Evolutionary conservation across 2,113 vertebrate species (phyloP), one percentile per base, ranked within the genome.

Genomic region (Neolamprologus brichardi): DNA sequence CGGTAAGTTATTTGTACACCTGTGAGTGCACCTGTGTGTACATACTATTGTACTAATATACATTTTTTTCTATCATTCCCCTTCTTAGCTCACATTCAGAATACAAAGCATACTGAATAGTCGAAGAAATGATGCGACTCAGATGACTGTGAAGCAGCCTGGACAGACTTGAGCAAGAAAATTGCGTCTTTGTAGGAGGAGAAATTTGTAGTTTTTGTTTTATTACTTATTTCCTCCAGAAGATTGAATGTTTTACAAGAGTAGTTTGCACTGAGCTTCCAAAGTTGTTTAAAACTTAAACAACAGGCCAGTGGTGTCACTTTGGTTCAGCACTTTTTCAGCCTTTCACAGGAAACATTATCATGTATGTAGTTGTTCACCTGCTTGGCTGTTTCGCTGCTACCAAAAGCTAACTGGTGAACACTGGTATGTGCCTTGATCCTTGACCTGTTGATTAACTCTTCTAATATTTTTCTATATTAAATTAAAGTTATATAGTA

Each of bases 71-170:
- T 3, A 8, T 84, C 15, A 14, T 51, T 2, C 85, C 14, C n/a
- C 52, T 85, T 44, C 14, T 6, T 12, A 96, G 95, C 92, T 95
- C 28, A 93, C 91, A 1, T 25, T 86, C 67, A 41, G 44, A 32
- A 93, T 95, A 37, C 88, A 90, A 83, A 34, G 52, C 44, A 85
- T 95, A 32, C 84, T 96, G 79, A 87, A 81, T 30, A 62, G 6
- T 32, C 90, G 92, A 41, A 89, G 89, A 30, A 84, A 9, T 3
- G 52, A 87, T 28, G 79, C 0, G 52, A 41, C 32, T 13, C 56
- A 56, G 72, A 7, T 2, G 11, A 15, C 32, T 5, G 72, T 46
- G 20, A 82, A 20, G 13, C 88, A 54, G 78, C 56, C 54, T 2
- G 81, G 80, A 44, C 72, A n/a, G 25, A 32, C 49, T 4, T 86